Evolutionary conservation across 1,140 invertebrate species (phyloP), one percentile per base, ranked within the genome.

Genomic region (Eciton burchellii): DNA sequence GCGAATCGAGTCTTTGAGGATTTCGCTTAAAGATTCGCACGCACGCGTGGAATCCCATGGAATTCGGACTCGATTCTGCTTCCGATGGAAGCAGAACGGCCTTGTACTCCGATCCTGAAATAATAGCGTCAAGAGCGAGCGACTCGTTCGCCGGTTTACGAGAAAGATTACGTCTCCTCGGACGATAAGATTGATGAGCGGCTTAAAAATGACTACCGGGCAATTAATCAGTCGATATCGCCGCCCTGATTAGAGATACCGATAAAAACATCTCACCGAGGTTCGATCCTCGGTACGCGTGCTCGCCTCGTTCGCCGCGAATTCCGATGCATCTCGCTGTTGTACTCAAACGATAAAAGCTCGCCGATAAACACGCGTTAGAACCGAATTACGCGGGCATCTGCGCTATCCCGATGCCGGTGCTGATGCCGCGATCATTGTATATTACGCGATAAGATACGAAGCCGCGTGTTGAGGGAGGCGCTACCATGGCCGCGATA

Each of bases 391-490:
- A 82, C 68, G 68, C 77, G 66, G n/a, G 21, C 74, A 54, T 81
- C 65, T 57, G 49, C 47, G 21, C 35, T 57, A 35, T 72, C 21
- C 29, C 26, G 26, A n/a, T 24, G 26, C 29, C 11, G 49, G 63
- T 29, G 21, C 14, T 26, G 68, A 60, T 82, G 82, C 16, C 43
- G 19, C 16, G 66, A 82, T 73, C 77, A 84, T 82, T 73, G 77
- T 81, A 70, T 82, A 84, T 84, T 84, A 59, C 29, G 16, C 19
- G 83, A 84, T 84, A 82, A 84, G 83, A 84, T 84, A 73, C 29
- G 16, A 49, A 35, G 11, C 14, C 16, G 0, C 9, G 21, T 35
- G 54, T n/a, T n/a, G n/a, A n/a, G n/a, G n/a, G 65, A n/a, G 43
- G 47, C 45, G 49, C 59, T 65, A 77, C 47, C 43, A 47, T 5